Evolutionary conservation across 2,888 invertebrate species (phyloP).

Genomic region (Pherbina coryleti): DNA sequence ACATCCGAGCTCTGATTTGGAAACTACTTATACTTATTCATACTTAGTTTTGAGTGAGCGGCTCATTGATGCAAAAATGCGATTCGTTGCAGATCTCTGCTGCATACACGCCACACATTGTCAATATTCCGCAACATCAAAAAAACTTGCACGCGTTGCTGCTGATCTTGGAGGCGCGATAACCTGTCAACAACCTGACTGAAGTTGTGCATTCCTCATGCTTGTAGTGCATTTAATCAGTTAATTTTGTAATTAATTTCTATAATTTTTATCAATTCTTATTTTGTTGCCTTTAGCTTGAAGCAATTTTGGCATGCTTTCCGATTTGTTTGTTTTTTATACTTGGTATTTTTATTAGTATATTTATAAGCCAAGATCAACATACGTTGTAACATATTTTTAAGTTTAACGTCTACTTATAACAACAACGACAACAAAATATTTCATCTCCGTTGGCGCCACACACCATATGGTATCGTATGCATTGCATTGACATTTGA

Average conservation of each 20-base stretch:
- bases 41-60: too few relatives aligned
- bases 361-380: too few relatives aligned
- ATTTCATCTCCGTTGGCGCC: neutral
- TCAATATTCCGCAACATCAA: neutral
- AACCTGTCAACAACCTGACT: constrained; percentile 2
- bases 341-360: too few relatives aligned
- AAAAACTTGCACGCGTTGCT: neutral
- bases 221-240: neutral
- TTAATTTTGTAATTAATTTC: neutral
- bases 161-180: neutral
- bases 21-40: too few relatives aligned
- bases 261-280: neutral
- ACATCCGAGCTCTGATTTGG: too few relatives aligned
- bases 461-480: constrained; percentile 2
- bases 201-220: neutral
- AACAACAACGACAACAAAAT: neutral
- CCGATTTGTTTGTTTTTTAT: too few relatives aligned
- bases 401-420: neutral
- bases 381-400: too few relatives aligned
- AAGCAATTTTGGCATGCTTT: too few relatives aligned
- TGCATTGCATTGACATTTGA: neutral
- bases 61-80: too few relatives aligned
- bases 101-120: too few relatives aligned
- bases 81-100: too few relatives aligned
- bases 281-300: neutral